Percentiles rank a stretch among this genome's conserved stretches.
Evolutionary conservation across 2,888 invertebrate genomes (phyloP).

Genomic region (Agrochola circellaris): DNA sequence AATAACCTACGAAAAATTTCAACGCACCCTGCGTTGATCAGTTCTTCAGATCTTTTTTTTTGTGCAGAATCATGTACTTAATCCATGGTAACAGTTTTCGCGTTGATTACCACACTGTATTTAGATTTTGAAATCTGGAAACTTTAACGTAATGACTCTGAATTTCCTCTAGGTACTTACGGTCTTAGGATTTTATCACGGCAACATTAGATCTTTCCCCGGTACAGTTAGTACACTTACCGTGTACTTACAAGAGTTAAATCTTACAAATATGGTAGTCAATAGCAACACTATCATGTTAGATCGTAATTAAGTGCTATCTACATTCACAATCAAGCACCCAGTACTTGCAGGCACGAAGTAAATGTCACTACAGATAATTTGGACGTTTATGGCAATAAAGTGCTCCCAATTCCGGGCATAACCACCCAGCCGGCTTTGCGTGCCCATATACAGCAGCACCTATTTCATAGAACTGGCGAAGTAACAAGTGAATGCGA

Average conservation of each 20-base stretch:
- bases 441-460: conserved; percentile 62
- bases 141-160: neutral
- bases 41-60: too few species aligned
- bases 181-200: neutral
- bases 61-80: too few species aligned
- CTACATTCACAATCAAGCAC: conserved; percentile 49
- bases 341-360: conserved; percentile 50
- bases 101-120: too few species aligned
- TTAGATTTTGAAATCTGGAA: too few species aligned
- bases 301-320: conserved; percentile 64
- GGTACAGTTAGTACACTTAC: conserved; percentile 20
- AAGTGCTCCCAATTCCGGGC: conserved; percentile 63
- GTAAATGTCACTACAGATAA: conserved; percentile 65
- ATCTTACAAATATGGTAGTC: conserved; percentile 39
- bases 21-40: too few species aligned
- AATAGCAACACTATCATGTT: conserved; percentile 43
- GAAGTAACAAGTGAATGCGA: conserved; percentile 48
- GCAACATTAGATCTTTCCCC: neutral
- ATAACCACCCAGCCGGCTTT: conserved; percentile 48
- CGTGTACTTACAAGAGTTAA: conserved; percentile 8
- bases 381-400: conserved; percentile 69
- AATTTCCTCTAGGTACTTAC: neutral
- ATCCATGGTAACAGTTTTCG: too few species aligned
- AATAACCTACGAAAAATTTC: too few species aligned
- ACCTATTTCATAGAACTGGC: conserved; percentile 48